phyloP scores from a whole-genome alignment of 35 echinoderm and acorn worm genomes.

The Ptychodera flava region DNA sequence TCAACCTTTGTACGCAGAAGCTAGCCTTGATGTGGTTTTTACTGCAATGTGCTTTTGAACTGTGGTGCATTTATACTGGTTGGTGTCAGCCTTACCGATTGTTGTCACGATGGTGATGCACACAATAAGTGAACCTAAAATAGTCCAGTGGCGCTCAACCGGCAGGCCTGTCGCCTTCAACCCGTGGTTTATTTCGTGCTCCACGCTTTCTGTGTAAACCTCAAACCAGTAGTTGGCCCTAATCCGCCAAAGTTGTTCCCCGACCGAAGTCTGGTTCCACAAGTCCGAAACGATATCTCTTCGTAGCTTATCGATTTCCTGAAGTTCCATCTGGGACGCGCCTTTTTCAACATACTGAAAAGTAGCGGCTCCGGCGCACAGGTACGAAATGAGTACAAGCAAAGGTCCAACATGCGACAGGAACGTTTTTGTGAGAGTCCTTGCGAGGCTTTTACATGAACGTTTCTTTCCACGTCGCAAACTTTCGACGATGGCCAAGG shows the following conservation, averaged over 20 bases:
- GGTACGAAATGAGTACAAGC: background rate
- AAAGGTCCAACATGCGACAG: background rate
- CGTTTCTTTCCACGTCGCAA: too few relatives aligned
- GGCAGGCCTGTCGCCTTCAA: background rate
- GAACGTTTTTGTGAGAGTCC: background rate
- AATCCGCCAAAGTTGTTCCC: background rate
- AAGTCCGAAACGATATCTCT: background rate
- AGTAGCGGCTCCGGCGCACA: background rate
- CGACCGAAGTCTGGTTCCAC: background rate
- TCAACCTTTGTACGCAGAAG: too few relatives aligned
- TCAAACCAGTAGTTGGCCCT: background rate
- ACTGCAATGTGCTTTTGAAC: too few relatives aligned
- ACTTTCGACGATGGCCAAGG: too few relatives aligned
- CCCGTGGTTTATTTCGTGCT: background rate
- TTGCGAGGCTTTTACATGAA: too few relatives aligned
- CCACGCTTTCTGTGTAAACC: background rate
- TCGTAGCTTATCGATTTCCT: background rate
- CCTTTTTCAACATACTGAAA: background rate
- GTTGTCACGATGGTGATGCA: background rate
- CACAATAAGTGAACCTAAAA: background rate
- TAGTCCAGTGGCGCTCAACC: background rate
- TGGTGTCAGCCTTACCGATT: background rate
- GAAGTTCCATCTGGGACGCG: background rate
- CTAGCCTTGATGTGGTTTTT: too few relatives aligned
- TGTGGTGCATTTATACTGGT: too few relatives aligned